Evolutionary conservation across 2,888 invertebrate genomes (phyloP).

Genomic region (Exephanes ischioxanthus): DNA sequence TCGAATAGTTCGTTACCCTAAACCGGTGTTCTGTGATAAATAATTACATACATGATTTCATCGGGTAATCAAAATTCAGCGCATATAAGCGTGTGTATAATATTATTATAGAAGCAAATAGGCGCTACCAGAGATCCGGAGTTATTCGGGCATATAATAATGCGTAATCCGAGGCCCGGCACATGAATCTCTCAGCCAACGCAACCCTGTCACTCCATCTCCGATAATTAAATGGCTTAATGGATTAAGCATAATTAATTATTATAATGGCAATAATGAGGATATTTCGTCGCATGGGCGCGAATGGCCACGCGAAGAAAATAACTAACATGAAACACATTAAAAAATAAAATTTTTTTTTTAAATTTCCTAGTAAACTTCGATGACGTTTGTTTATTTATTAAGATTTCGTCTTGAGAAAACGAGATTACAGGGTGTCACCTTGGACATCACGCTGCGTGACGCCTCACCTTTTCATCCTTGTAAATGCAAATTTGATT

Average conservation of each 20-base stretch:
- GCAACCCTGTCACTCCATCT: constrained; percentile 54
- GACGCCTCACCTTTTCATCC: constrained; percentile 78
- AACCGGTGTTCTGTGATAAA: constrained; percentile 82
- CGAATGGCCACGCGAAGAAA: not conserved
- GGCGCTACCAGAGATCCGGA: constrained; percentile 40
- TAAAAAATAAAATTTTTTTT: too few species aligned
- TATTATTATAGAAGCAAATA: constrained; percentile 25
- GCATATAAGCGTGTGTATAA: constrained; percentile 20
- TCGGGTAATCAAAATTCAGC: constrained; percentile 80
- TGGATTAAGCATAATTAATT: constrained; percentile 61
- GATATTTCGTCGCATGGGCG: constrained; percentile 12
- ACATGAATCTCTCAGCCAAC: constrained; percentile 29
- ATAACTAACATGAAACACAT: constrained; percentile 9
- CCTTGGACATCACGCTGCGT: constrained; percentile 11
- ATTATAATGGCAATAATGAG: constrained; percentile 60
- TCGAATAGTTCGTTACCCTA: constrained; percentile 83
- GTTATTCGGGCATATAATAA: constrained; percentile 52
- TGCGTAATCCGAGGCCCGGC: constrained; percentile 57
- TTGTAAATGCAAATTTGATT: constrained; percentile 83
- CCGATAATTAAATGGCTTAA: constrained; percentile 60
- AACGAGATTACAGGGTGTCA: constrained; percentile 6
- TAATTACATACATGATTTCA: constrained; percentile 83
- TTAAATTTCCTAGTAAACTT: not conserved
- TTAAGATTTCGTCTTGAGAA: constrained; percentile 16
- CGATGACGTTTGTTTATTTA: not conserved